Evolutionary conservation across 2,888 invertebrate genomes (phyloP), one percentile per base, ranked within the genome.

Genomic region (Argynnis bischoffii): DNA sequence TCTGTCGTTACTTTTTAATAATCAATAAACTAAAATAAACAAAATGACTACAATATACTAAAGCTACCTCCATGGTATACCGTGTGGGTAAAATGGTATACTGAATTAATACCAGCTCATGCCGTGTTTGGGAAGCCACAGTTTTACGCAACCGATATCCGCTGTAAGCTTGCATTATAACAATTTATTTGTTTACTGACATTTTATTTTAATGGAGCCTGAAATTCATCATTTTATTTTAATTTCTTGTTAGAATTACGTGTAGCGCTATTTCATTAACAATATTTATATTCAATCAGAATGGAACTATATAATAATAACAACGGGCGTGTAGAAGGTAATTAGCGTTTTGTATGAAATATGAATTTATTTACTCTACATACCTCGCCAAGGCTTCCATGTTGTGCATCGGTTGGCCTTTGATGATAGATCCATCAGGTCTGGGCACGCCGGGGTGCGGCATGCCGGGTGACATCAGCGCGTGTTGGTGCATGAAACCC

Each of bases 401-500:
- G 83, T 97, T 95, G 84, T 97, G 95, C 94, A 97, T 96, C 71
- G 95, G 94, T 84, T 97, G 96, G 77, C 96, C 96, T 88, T 97
- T 97, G 88, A 97, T 95, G 85, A 95, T 95, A 78, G 96, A 96
- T 73, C 96, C 96, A 78, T 97, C 97, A 66, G 96, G 97, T 76
- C 97, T 93, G 50, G 96, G 96, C 75, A 97, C 94, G 8, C 92
- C 92, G 63, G 96, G 97, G 83, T 97, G 97, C 14, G 97, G 96
- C 95, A 96, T 96, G 63, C 97, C 98, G 15, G 98, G 98, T 66
- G 97, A 97, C 93, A 98, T 95, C 75, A 97, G 95, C 69, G 98
- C 97, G 86, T 97, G 97, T 87, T 97, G 95, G 87, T 97, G 97
- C 97, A 98, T 97, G 93, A 98, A 97, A 83, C 97, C 98, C 97